Evolutionary conservation across 1,140 invertebrate species (phyloP).

Genomic region (Euura lappo): DNA sequence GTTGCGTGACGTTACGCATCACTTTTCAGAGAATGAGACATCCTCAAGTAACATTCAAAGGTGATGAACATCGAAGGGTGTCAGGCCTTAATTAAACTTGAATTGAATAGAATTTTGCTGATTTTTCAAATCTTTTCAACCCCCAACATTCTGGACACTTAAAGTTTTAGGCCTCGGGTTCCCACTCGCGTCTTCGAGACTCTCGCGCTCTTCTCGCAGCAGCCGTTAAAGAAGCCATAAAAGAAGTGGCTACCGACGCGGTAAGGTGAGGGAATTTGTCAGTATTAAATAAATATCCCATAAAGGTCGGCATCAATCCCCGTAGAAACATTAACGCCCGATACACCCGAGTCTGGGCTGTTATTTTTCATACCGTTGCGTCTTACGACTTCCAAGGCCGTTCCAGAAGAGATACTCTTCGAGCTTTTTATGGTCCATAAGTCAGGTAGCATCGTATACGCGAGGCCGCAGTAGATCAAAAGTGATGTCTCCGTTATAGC

Average conservation of each 20-base stretch:
- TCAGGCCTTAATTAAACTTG: not conserved
- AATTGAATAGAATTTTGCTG: not conserved
- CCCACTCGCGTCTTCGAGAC: not conserved
- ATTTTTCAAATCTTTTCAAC: not conserved
- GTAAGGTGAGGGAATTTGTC: constrained; percentile 51
- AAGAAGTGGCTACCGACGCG: constrained; percentile 33
- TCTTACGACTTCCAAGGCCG: constrained; percentile 41
- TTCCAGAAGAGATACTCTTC: constrained; percentile 28
- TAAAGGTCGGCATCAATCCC: constrained; percentile 58
- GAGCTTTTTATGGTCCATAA: constrained; percentile 56
- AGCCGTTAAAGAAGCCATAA: constrained; percentile 52
- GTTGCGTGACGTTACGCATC: not conserved
- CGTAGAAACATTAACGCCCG: constrained; percentile 56
- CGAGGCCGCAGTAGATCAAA: constrained; percentile 51
- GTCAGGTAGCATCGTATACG: constrained; percentile 42
- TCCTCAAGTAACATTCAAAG: not conserved
- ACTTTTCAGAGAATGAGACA: not conserved
- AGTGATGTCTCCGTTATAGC: constrained; percentile 57
- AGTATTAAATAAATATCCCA: constrained; percentile 62
- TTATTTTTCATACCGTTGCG: constrained; percentile 58
- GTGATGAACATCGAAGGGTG: not conserved
- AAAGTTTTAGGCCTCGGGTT: constrained; percentile 1
- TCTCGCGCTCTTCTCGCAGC: constrained; percentile 24
- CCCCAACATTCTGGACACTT: not conserved
- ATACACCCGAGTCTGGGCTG: constrained; percentile 49